These are phyloP conservation scores for Parnassius apollo DNA, from an alignment of 2,888 invertebrate species.

Conservation along the genomic window DNA sequence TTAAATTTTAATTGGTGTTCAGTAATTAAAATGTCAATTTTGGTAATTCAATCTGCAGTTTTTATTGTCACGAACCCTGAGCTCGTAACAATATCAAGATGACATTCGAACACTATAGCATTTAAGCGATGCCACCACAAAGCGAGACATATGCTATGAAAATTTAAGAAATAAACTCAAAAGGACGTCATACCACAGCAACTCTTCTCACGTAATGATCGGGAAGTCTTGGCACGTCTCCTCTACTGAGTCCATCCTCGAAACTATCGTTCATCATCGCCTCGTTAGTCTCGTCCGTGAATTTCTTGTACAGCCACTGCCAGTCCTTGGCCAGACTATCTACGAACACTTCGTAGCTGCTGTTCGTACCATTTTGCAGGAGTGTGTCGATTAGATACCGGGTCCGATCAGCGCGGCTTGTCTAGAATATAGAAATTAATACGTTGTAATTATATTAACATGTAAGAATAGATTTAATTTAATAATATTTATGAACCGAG, in stretches of 20 bases:
- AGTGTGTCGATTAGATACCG: slow-evolving; percentile 64
- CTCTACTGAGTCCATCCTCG: slow-evolving; percentile 75
- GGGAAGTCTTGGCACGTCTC: slow-evolving; percentile 81
- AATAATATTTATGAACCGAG: too few relatives aligned
- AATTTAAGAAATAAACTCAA: too few relatives aligned
- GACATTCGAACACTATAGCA: too few relatives aligned
- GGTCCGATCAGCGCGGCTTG: slow-evolving; percentile 55
- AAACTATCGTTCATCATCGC: slow-evolving; percentile 64
- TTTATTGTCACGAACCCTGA: too few relatives aligned
- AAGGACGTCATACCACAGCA: slow-evolving; percentile 62
- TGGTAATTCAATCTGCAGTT: too few relatives aligned
- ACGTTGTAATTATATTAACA: too few relatives aligned
- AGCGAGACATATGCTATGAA: too few relatives aligned
- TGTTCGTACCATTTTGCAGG: slow-evolving; percentile 60
- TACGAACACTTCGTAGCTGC: slow-evolving; percentile 79
- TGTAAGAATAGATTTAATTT: too few relatives aligned
- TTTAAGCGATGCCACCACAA: too few relatives aligned
- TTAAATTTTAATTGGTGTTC: too few relatives aligned
- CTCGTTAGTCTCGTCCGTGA: slow-evolving; percentile 57
- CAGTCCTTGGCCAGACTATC: slow-evolving; percentile 79
- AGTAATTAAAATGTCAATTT: too few relatives aligned
- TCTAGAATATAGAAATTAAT: slow-evolving; percentile 39
- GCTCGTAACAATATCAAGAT: too few relatives aligned
- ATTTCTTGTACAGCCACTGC: slow-evolving; percentile 78
- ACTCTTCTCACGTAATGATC: slow-evolving; percentile 75